Evolutionary conservation across 2,888 invertebrate species (phyloP), one percentile per base, ranked within the genome.

Genomic region (Strigamia maritima): DNA sequence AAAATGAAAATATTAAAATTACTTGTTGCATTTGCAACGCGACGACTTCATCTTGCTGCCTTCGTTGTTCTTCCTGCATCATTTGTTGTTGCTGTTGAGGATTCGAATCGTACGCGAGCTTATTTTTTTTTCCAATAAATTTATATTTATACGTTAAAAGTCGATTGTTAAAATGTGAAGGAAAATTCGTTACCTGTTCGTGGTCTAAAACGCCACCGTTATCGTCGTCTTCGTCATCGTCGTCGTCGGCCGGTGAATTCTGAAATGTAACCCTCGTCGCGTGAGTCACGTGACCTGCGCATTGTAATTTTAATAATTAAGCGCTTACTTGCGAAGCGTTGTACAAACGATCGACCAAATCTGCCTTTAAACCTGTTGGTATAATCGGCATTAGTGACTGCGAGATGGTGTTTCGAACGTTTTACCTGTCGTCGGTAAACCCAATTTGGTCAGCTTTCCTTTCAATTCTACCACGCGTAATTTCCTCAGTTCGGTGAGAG

Each of bases 401-500:
- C 19, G 14, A 65, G 22, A 19, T n/a, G 12, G 19, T 12, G 28
- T 22, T 31, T 24, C 24, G 19, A 75, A 75, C 10, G 7, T 24
- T 26, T 70, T 79, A 80, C 80, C 80, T 60, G 79, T 77, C 19
- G 79, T 79, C 7, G 80, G 78, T 54, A 79, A 70, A 19, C 80
- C 80, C 12, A 80, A 75, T 31, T 78, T 77, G 26, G 40, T 35
- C 2, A 80, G 79, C 16, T 79, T 19, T 75, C 79, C 80, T 79
- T 80, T 80, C n/a, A 80, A 60, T 35, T 80, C 80, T 10, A 80
- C 80, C 19, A 80, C 80, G 26, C 80, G 70, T 35, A 80, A 40
- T 74, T 80, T 80, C 35, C 75, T 77, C 24, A 80, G 22, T 38
- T 79, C 80, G 4, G 74, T 79, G 2, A 79, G 16, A 4, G 54